Conservation (phyloP, 2,888 invertebrate species). For the Tetrapedia diversipes region DNA sequence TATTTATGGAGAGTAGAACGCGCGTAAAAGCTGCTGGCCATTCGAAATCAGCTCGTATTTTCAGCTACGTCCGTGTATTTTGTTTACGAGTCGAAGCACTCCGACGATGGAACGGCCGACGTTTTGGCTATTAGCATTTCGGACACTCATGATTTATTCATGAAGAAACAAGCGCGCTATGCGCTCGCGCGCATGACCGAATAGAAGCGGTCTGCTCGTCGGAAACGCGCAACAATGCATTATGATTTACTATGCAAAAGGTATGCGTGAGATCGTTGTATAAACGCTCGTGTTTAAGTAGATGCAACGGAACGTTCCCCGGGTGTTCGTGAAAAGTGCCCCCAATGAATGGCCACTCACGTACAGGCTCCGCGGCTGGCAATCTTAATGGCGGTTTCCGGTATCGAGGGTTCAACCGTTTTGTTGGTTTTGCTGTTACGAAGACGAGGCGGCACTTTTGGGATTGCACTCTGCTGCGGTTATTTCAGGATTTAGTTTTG, state of each 20-base stretch:
- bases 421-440: too few relatives aligned
- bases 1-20: slow-evolving; percentile 21
- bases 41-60: slow-evolving; percentile 55
- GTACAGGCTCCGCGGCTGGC: slow-evolving; percentile 33
- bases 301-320: slow-evolving; percentile 55
- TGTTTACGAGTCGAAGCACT: slow-evolving; percentile 59
- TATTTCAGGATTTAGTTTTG: too few relatives aligned
- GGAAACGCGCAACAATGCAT: slow-evolving; percentile 66
- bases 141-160: slow-evolving; percentile 71
- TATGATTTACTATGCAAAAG: slow-evolving; percentile 65
- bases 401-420: background rate
- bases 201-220: slow-evolving; percentile 1
- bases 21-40: slow-evolving; percentile 39
- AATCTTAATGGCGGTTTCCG: slow-evolving; percentile 28
- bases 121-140: slow-evolving; percentile 70
- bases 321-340: slow-evolving; percentile 53
- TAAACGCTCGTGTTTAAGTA: slow-evolving; percentile 66
- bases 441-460: too few relatives aligned
- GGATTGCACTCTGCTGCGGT: too few relatives aligned
- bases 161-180: slow-evolving; percentile 54
- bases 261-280: slow-evolving; percentile 60
- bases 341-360: slow-evolving; percentile 41
- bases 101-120: slow-evolving; percentile 49
- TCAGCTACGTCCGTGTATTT: slow-evolving; percentile 57
- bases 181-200: slow-evolving; percentile 6